Base-by-base conservation (phyloP, 2,797 vertebrate genomes). In the Chaenodraco wilsoni region DNA sequence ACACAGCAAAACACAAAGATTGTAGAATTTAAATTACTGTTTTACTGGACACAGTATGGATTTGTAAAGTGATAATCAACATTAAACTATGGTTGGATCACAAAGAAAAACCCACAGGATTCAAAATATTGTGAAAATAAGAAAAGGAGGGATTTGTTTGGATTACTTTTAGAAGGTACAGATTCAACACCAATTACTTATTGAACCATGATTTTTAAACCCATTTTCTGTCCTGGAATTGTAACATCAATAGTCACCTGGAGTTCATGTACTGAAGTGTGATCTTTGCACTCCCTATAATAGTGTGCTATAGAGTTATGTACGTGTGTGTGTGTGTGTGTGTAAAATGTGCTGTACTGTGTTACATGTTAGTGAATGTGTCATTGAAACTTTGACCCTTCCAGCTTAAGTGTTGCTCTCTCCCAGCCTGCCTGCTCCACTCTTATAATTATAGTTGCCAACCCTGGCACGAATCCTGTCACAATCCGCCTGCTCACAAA, bases 371-470 rank as follows among this genome's bases (percentile, higher is more conserved):
- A 27, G 31, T 63, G 61, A 81, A 71, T 46, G 74, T 84, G 51
- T 84, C 65, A 80, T 79, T 88, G 72, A 93, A 90, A 83, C 52
- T 31, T 62, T 89, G 84, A 90, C 84, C 86, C 79, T 71, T 68
- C 41, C 55, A 70, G 59, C 69, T 58, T 72, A 67, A 83, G 81
- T 77, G 63, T 79, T 79, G 57, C 64, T 86, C 81, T 76, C 74
- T 83, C 68, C 72, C 78, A 79, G 77, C 72, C 77, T 61, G 77
- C 57, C 69, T 75, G 65, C 84, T 84, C 70, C 13, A 62, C 59
- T 85, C 66, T 64, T 78, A 83, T 92, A 93, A 91, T 93, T 92
- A 90, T 78, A 92, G 78, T 89, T 89, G 82, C 80, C 86, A 88
- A 86, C 51, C 64, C 64, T 85, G 89, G 91, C 86, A 89, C 84